phyloP scores from a whole-genome alignment of 2,797 vertebrate species.

The Petrocephalus sullivani region DNA sequence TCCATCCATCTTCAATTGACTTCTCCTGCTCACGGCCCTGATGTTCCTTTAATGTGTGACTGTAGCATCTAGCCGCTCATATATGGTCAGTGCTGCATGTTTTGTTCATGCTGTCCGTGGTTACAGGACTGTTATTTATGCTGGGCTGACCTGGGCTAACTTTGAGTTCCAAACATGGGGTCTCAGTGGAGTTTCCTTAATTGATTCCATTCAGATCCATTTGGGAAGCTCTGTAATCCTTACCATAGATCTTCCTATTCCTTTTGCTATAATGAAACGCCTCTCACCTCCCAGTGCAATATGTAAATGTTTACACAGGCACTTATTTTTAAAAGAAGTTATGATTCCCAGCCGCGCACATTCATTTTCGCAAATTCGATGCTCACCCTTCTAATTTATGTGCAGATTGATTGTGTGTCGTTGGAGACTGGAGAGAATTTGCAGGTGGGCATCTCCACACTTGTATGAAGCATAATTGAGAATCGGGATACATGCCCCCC shows the following conservation, averaged over 20 bases:
- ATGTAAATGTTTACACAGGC: constrained; percentile 21
- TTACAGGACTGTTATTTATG: background rate
- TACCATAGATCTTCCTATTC: background rate
- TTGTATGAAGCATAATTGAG: background rate
- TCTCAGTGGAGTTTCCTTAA: background rate
- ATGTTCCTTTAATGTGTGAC: background rate
- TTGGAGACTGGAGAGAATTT: background rate
- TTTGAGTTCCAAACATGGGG: background rate
- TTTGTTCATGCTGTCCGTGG: background rate
- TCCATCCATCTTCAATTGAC: background rate
- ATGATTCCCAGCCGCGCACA: background rate
- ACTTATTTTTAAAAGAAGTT: background rate
- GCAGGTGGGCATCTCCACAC: background rate
- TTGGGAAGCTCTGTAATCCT: background rate
- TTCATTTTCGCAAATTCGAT: background rate
- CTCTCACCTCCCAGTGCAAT: background rate
- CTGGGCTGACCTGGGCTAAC: background rate
- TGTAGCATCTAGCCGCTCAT: background rate
- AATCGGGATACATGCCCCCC: background rate
- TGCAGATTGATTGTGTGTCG: background rate
- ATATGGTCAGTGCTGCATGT: background rate
- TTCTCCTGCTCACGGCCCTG: too few species aligned
- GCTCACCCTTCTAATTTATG: constrained; percentile 9
- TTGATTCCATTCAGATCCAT: background rate
- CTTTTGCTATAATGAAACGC: background rate